A percentile compares a stretch with the other conserved stretches of the same genome.
Evolutionary conservation across 2,797 vertebrate species (phyloP).

Genomic region (Acrocephalus scirpaceus): DNA sequence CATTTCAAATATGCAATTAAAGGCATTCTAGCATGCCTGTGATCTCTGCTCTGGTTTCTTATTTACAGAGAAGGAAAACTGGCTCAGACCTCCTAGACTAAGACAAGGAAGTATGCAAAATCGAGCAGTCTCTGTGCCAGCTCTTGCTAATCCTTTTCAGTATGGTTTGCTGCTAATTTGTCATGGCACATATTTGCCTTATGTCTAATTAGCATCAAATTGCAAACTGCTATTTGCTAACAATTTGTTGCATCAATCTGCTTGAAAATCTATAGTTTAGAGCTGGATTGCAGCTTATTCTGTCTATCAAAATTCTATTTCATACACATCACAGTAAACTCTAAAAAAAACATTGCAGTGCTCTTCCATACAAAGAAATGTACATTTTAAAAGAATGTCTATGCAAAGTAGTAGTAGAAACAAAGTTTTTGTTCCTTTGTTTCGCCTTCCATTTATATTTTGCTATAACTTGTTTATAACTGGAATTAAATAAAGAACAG

Average conservation of each 20-base stretch:
- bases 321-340: conserved; percentile 73
- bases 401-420: neutral
- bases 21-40: conserved; percentile 55
- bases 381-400: conserved; percentile 17
- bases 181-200: conserved; percentile 85
- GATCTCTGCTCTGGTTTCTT: conserved; percentile 66
- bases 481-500: neutral
- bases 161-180: conserved; percentile 86
- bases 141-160: conserved; percentile 80
- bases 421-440: neutral
- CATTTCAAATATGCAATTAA: conserved; percentile 45
- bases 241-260: conserved; percentile 87
- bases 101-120: conserved; percentile 77
- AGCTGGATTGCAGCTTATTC: conserved; percentile 79
- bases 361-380: conserved; percentile 56
- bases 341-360: conserved; percentile 45
- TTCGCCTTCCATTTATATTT: neutral
- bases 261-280: conserved; percentile 85
- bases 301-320: conserved; percentile 80
- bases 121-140: conserved; percentile 76
- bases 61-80: conserved; percentile 71
- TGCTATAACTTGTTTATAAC: neutral
- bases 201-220: conserved; percentile 88
- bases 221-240: conserved; percentile 87
- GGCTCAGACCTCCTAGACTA: conserved; percentile 73